Evolutionary conservation across 1,140 invertebrate species (phyloP), one percentile per base, ranked within the genome.

Genomic region (Apis florea): DNA sequence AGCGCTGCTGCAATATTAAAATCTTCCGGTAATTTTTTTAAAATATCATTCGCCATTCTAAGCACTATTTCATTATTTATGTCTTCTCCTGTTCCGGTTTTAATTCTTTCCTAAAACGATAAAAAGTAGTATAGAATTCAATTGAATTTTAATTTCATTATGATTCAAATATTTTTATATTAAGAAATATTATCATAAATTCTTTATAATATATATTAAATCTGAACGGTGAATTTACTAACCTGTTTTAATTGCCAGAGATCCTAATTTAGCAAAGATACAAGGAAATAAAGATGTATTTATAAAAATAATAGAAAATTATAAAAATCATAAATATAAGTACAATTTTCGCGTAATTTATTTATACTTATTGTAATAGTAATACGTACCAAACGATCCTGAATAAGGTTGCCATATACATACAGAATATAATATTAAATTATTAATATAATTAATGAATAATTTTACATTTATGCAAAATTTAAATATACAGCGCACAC

Each of bases 1-100:
- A 96, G 90, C 72, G 96, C 94, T 54, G 94, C 90, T 89, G 96
- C 93, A 54, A 97, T 91, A 93, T 97, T 95, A 93, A 96, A 97
- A 93, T 97, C 94, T 79, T 94, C 89, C 0, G 98, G 98, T 26
- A 99, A 93, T 84, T 96, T 96, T 6, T 93, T 90, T 10, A 97
- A 92, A 81, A 97, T 96, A 86, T 97, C 96, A 40, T 94, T 93
- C 0, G 97, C 95, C 1, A 97, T 95, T 73, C 95, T 95, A 85
- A 95, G 95, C 1, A 97, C 95, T 49, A 96, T 92, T 81, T 97
- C 95, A 83, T 97, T 97, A 1, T 96, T 94, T 0, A 95, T 95
- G 26, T 93, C 94, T 26, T 92, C 93, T 2, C 93, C 90, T 19
- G 77, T 80, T 58, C 90, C 90, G 26, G 87, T 85, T 83, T 90